Evolutionary conservation across 2,888 invertebrate species (phyloP).

Genomic region (Mesoligia furuncula): DNA sequence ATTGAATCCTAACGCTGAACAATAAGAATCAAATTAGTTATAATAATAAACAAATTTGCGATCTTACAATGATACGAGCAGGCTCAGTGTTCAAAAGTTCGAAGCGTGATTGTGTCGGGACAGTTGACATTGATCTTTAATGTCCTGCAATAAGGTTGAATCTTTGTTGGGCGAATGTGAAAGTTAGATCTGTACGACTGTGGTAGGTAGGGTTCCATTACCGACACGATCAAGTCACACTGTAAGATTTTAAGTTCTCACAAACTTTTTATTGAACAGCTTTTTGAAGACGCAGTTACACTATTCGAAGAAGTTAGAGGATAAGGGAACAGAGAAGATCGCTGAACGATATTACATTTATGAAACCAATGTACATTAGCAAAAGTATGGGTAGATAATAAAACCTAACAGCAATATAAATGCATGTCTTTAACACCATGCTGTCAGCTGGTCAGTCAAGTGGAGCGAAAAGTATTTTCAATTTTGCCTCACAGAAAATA

Average conservation of each 20-base stretch:
- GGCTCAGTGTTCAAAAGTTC: constrained; percentile 69
- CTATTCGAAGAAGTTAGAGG: constrained; percentile 40
- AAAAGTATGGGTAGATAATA: background rate
- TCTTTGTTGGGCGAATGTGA: constrained; percentile 17
- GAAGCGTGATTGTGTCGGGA: constrained; percentile 24
- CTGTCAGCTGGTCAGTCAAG: constrained; percentile 15
- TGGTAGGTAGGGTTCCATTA: constrained; percentile 67
- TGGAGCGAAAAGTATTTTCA: constrained; percentile 5
- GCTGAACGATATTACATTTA: background rate
- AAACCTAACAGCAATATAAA: background rate
- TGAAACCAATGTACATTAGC: background rate
- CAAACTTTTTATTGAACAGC: constrained; percentile 62
- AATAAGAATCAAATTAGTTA: constrained; percentile 71
- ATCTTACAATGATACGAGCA: constrained; percentile 76
- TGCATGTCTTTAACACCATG: background rate
- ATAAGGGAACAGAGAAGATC: background rate
- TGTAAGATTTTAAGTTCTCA: constrained; percentile 66
- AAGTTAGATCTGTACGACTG: constrained; percentile 50
- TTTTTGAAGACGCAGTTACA: constrained; percentile 48
- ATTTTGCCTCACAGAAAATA: constrained; percentile 8
- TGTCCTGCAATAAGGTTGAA: constrained; percentile 37
- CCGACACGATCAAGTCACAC: constrained; percentile 74
- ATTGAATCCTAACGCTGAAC: constrained; percentile 63
- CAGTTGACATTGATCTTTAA: constrained; percentile 38
- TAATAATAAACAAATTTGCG: constrained; percentile 63